Conservation (phyloP, 2,888 invertebrate genomes). For the Apeira syringaria region DNA sequence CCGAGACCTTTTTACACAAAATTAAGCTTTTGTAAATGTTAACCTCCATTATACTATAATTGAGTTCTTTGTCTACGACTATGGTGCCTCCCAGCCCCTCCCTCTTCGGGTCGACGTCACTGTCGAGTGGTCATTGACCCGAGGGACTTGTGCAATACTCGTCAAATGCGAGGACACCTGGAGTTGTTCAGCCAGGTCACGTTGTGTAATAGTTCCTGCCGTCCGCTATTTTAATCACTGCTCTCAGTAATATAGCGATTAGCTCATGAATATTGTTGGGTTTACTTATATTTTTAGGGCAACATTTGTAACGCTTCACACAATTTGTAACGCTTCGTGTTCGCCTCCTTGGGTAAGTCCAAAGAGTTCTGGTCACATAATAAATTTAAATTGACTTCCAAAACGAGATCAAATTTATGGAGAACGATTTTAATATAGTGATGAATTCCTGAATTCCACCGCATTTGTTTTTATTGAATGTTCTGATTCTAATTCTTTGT, state of each 20-base stretch:
- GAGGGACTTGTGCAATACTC: conserved; percentile 51
- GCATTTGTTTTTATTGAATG: too few relatives aligned
- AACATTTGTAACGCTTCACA: too few relatives aligned
- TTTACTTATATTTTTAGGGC: too few relatives aligned
- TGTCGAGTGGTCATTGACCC: conserved; percentile 64
- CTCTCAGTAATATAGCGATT: neutral
- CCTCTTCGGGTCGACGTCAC: conserved; percentile 45
- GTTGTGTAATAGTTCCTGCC: conserved; percentile 44
- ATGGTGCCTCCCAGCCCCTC: conserved; percentile 35
- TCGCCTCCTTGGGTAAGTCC: too few relatives aligned
- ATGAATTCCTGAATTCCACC: too few relatives aligned
- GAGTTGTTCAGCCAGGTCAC: conserved; percentile 46
- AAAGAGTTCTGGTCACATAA: too few relatives aligned
- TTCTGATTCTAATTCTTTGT: too few relatives aligned
- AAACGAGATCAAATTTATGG: too few relatives aligned
- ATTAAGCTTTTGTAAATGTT: conserved; percentile 6
- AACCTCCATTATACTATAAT: conserved; percentile 20
- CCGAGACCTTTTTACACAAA: neutral
- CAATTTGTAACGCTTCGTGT: too few relatives aligned
- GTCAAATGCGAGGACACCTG: conserved; percentile 58
- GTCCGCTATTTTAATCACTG: conserved; percentile 29
- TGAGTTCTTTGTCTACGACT: conserved; percentile 49
- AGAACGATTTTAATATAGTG: too few relatives aligned
- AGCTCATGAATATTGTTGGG: too few relatives aligned
- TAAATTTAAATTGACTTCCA: too few relatives aligned